Conservation (phyloP, 2,113 vertebrate species). For the Pyxicephalus adspersus region DNA sequence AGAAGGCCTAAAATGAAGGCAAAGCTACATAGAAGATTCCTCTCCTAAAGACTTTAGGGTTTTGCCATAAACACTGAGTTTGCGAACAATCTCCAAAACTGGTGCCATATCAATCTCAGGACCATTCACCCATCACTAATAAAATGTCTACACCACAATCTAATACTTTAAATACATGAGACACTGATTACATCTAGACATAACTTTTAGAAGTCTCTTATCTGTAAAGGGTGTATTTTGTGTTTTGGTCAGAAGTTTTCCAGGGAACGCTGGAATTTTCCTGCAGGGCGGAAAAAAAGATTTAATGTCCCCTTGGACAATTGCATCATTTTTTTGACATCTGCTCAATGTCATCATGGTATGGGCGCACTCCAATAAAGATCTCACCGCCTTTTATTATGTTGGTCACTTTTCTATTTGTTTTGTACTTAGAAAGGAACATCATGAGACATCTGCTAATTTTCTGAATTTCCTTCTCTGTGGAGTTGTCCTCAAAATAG, state of each 20-base stretch:
- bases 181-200: too few relatives aligned
- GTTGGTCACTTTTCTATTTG: slow-evolving; percentile 6
- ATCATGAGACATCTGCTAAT: slow-evolving; percentile 19
- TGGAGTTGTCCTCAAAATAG: not conserved
- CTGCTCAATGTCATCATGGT: slow-evolving; percentile 21
- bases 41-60: too few relatives aligned
- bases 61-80: too few relatives aligned
- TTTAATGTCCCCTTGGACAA: slow-evolving; percentile 3
- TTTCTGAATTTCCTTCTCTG: slow-evolving; percentile 25
- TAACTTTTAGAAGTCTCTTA: too few relatives aligned
- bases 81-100: too few relatives aligned
- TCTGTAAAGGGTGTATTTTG: too few relatives aligned
- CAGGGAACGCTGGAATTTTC: not conserved
- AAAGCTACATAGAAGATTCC: too few relatives aligned
- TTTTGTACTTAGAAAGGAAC: slow-evolving; percentile 8
- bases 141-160: too few relatives aligned
- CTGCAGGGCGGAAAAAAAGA: slow-evolving; percentile 3
- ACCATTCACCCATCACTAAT: too few relatives aligned
- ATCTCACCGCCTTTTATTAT: slow-evolving; percentile 19
- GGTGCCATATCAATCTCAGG: too few relatives aligned
- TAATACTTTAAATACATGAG: too few relatives aligned
- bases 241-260: slow-evolving; percentile 3
- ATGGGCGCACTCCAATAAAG: slow-evolving; percentile 21
- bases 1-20: too few relatives aligned
- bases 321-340: slow-evolving; percentile 33